These are phyloP conservation scores for Drosophila vallismaia DNA, from an alignment of 2,888 invertebrate genomes.

Conservation along the genomic window DNA sequence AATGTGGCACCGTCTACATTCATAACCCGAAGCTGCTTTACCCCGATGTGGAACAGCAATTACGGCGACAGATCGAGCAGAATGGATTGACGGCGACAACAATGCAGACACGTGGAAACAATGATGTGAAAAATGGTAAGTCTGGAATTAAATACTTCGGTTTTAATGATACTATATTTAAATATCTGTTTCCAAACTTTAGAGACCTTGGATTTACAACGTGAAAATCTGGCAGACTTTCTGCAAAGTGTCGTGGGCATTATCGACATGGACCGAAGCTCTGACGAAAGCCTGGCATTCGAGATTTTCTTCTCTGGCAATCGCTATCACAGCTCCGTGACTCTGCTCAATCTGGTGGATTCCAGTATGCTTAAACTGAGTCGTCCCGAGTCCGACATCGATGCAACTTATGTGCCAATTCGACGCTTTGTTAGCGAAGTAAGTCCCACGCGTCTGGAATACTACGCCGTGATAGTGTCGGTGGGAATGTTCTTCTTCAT, in stretches of 20 bases:
- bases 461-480: conserved; percentile 80
- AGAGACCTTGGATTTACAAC: conserved; percentile 77
- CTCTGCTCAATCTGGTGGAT: conserved; percentile 85
- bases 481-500: conserved; percentile 82
- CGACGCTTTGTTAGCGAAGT: conserved; percentile 72
- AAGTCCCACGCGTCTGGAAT: conserved; percentile 77
- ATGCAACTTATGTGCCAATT: conserved; percentile 76
- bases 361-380: conserved; percentile 83
- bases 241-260: conserved; percentile 80
- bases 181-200: not conserved
- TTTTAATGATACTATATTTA: not conserved
- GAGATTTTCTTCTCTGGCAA: conserved; percentile 84
- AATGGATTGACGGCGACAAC: conserved; percentile 60
- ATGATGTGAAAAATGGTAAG: conserved; percentile 48
- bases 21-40: conserved; percentile 53
- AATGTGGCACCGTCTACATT: conserved; percentile 71
- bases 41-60: conserved; percentile 50
- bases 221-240: conserved; percentile 77
- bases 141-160: no score
- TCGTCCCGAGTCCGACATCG: conserved; percentile 56
- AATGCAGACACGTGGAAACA: conserved; percentile 39
- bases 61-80: conserved; percentile 66
- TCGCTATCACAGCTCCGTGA: conserved; percentile 85
- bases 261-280: conserved; percentile 58
- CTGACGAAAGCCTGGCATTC: conserved; percentile 61